Evolutionary conservation across 1,140 invertebrate species (phyloP), one percentile per base, ranked within the genome.

Genomic region (Eufriesea mexicana): DNA sequence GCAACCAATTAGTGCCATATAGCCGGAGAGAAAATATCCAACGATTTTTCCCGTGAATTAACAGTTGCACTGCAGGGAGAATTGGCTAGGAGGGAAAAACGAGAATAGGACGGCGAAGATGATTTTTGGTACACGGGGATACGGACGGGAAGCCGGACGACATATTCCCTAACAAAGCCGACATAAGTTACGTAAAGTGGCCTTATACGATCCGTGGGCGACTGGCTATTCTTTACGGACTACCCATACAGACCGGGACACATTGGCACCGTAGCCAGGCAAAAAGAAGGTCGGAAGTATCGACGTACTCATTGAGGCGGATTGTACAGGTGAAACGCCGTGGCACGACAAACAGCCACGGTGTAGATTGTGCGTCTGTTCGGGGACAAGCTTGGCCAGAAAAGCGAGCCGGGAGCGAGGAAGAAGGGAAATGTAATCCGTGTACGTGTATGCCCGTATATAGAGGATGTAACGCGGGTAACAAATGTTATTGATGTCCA

Each of bases 401-500:
- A 6, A 57, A 70, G 47, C 35, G 28, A 28, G 14, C 6, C 7
- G 14, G 25, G 68, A 35, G 45, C 28, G 14, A 25, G 67, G 25
- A n/a, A 59, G 35, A 18, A 20, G 23, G 25, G 23, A 25, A 18
- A 14, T 28, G 66, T 71, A 73, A 81, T 77, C 72, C 77, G 51
- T 81, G 55, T 57, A 59, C 57, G 35, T 51, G 54, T 71, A 73
- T 59, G 61, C 54, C n/a, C 47, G 68, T 85, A 79, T 86, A 80
- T 85, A 78, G 64, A 75, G 84, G 80, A 68, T 84, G 86, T 88
- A 89, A 85, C 87, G 62, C 78, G 85, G 85, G 89, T 91, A 91
- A 91, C 90, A 89, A 91, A 91, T 91, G 90, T 91, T 91, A 91
- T 91, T 91, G 91, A 91, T 91, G 91, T 89, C 85, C 86, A 16